These are phyloP conservation scores for Bombycilla garrulus DNA, from an alignment of 2,113 vertebrate genomes.

Conservation along the genomic window DNA sequence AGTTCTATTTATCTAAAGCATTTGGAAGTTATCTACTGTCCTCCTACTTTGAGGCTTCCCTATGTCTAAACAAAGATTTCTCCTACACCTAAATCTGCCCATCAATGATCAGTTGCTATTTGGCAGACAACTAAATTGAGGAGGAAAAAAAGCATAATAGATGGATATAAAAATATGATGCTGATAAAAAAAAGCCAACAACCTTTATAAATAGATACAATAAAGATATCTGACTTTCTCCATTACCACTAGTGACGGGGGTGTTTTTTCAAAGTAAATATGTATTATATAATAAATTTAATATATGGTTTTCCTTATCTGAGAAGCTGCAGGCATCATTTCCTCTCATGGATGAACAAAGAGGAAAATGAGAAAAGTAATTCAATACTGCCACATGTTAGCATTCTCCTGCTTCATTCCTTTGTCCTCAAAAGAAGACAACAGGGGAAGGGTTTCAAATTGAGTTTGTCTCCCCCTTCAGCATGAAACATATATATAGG, in stretches of 20 bases:
- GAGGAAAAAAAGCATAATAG: neutral
- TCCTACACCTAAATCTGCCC: neutral
- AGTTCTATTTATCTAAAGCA: neutral
- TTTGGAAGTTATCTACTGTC: neutral
- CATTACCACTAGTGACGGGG: neutral
- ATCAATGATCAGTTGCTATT: neutral
- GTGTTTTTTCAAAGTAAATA: neutral
- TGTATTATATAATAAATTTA: neutral
- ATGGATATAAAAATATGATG: neutral
- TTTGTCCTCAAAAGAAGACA: neutral
- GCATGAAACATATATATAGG: neutral
- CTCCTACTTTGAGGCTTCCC: neutral
- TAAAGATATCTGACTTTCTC: neutral
- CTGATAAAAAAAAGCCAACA: neutral
- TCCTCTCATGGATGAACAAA: neutral
- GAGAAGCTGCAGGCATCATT: neutral
- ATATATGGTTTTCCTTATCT: neutral
- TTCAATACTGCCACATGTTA: neutral
- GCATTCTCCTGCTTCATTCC: neutral
- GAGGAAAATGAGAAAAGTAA: neutral
- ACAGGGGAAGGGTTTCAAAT: neutral
- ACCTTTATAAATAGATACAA: neutral
- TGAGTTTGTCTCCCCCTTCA: neutral
- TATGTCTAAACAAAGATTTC: neutral
- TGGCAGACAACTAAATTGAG: neutral